These are phyloP conservation scores for Theocolax elegans DNA, from an alignment of 1,140 invertebrate species.

Conservation along the genomic window DNA sequence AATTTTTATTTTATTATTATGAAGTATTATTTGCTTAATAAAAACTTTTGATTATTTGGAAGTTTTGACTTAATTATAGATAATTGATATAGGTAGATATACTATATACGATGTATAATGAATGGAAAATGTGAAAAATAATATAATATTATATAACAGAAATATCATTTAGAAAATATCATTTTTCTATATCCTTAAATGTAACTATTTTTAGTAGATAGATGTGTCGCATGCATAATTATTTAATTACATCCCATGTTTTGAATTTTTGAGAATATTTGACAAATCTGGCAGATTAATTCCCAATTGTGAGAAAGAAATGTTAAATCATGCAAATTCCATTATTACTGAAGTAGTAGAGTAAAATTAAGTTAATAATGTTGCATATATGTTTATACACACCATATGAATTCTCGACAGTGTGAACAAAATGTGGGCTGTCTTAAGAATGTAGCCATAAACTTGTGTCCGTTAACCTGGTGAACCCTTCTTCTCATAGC, in stretches of 20 bases:
- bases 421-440: slow-evolving; percentile 99
- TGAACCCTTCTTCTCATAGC: slow-evolving; percentile 95
- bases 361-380: not conserved
- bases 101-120: too few species aligned
- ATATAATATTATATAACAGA: too few species aligned
- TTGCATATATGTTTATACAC: slow-evolving; percentile 58
- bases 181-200: slow-evolving; percentile 16
- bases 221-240: slow-evolving; percentile 7
- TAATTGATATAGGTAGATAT: too few species aligned
- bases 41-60: too few species aligned
- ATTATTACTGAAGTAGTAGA: slow-evolving; percentile 13
- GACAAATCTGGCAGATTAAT: not conserved
- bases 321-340: slow-evolving; percentile 33
- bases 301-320: slow-evolving; percentile 6
- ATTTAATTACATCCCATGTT: not conserved
- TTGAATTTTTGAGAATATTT: slow-evolving; percentile 24
- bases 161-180: slow-evolving; percentile 4
- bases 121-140: too few species aligned
- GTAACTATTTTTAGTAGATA: not conserved
- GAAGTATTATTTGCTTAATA: too few species aligned
- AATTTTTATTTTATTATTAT: too few species aligned
- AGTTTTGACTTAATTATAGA: too few species aligned
- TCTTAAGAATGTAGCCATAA: slow-evolving; percentile 98
- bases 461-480: slow-evolving; percentile 98
- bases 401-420: slow-evolving; percentile 98